Evolutionary conservation across 2,797 vertebrate genomes (phyloP), one percentile per base, ranked within the genome.

Genomic region (Oceanodroma leucorhoa): DNA sequence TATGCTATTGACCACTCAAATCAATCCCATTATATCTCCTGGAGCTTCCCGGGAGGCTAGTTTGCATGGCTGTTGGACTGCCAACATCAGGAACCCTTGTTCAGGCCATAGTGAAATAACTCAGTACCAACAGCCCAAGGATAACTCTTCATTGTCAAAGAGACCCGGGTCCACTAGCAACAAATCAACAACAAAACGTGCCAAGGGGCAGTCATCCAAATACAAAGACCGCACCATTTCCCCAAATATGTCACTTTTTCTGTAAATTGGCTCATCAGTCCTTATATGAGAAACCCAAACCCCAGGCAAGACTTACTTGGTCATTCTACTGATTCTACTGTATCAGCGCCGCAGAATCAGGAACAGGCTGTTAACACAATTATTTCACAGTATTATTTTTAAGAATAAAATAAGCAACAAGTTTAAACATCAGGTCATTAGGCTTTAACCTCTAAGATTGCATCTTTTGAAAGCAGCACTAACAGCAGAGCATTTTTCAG

Each of bases 321-420:
- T 64, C 41, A 11, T 34, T 43, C 58, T 32, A 34, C 26, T 32
- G 36, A 66, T 36, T 36, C 36, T 2, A 6, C 6, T 58, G 1
- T 14, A 61, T 6, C 90, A 50, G 40, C 1, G 0, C 32, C 0
- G 0, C 22, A 64, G 40, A 62, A 26, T 34, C 41, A 71, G 57
- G 51, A 92, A 45, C 26, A 55, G 60, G 27, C 76, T 55, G 34
- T 26, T 94, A 81, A 54, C 18, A 45, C 36, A 32, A 53, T 17
- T 26, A 45, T 8, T 50, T 71, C 45, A 46, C 6, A 45, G 2
- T 3, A 29, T 5, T 36, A 24, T 26, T 41, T 58, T 19, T 27
- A 43, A 46, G 29, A 64, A 85, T 64, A 64, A 80, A 81, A 60
- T 1, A 62, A 34, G 50, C 45, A 57, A 53, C 27, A 71, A 19